Evolutionary conservation across 2,113 vertebrate species (phyloP).

Genomic region (Lepus americanus): DNA sequence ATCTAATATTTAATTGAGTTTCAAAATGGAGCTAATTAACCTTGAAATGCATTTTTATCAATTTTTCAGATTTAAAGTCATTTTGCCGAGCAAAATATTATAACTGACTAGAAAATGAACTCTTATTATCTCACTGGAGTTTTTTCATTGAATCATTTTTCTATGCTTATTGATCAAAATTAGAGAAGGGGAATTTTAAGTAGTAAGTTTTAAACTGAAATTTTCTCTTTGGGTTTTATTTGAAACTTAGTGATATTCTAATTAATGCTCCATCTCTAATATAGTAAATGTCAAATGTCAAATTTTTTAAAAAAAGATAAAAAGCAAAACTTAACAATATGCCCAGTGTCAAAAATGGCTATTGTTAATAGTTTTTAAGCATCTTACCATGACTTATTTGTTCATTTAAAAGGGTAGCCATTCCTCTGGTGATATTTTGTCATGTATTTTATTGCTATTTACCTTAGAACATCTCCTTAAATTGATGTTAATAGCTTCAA

Average conservation of each 20-base stretch:
- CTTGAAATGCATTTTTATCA: conserved; percentile 48
- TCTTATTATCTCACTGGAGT: conserved; percentile 44
- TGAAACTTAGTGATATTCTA: background rate
- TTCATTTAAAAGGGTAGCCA: background rate
- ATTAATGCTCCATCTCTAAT: background rate
- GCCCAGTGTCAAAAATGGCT: background rate
- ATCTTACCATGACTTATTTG: background rate
- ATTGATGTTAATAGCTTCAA: background rate
- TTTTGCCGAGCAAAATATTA: conserved; percentile 52
- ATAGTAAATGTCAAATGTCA: background rate
- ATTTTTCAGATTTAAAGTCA: conserved; percentile 61
- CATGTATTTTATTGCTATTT: background rate
- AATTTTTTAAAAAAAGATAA: background rate
- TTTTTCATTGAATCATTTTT: background rate
- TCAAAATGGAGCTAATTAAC: conserved; percentile 71
- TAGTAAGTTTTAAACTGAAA: background rate
- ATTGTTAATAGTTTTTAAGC: background rate
- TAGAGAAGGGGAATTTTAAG: background rate
- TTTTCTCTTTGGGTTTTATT: background rate
- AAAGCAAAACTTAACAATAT: background rate
- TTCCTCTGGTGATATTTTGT: background rate
- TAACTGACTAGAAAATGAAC: conserved; percentile 58
- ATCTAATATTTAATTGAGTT: conserved; percentile 61
- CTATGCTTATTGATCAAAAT: background rate
- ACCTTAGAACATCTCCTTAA: background rate